phyloP scores from a whole-genome alignment of 1,140 invertebrate genomes.

The Macrobrachium nipponense region DNA sequence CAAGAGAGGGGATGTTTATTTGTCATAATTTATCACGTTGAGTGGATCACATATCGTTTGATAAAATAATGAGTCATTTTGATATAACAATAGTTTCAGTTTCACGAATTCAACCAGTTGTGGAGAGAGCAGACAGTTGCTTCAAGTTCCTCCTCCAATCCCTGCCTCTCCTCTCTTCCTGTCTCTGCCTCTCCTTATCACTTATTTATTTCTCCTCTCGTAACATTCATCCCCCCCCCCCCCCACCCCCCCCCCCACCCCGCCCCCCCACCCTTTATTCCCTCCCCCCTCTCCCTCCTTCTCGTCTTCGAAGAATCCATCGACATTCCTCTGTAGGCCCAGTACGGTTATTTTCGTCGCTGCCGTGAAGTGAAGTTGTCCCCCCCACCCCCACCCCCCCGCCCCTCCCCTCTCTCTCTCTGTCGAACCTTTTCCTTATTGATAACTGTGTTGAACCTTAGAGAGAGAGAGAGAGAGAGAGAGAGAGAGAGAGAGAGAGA shows the following conservation, averaged over 20 bases:
- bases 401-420: constrained; percentile 25
- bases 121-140: too few relatives aligned
- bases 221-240: neutral
- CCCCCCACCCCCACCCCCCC: constrained; percentile 27
- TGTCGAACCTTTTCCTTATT: neutral
- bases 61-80: too few relatives aligned
- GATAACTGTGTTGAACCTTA: neutral
- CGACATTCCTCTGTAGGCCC: neutral
- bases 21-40: too few relatives aligned
- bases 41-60: too few relatives aligned
- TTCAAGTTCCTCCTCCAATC: too few relatives aligned
- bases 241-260: neutral
- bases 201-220: neutral
- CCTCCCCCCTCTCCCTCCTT: neutral
- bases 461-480: neutral
- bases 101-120: neutral
- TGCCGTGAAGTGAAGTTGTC: neutral
- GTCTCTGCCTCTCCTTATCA: neutral
- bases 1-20: too few relatives aligned
- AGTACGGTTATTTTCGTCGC: too few relatives aligned
- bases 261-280: neutral
- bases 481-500: neutral
- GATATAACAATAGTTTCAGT: neutral
- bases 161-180: neutral
- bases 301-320: neutral